Evolutionary conservation across 1,140 invertebrate genomes (phyloP).

Genomic region (Hyles vespertilio): DNA sequence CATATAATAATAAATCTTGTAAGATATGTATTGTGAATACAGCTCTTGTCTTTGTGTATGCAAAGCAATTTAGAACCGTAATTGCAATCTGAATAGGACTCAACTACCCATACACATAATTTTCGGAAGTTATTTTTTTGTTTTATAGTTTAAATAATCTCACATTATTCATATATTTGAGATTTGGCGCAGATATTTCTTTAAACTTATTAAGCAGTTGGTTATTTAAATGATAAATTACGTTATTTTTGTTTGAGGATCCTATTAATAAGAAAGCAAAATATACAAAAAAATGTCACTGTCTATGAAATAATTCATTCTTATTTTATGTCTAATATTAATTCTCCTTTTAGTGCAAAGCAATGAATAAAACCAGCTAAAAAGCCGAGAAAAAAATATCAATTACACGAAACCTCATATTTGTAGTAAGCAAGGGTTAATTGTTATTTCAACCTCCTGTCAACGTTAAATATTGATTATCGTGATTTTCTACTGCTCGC

Average conservation of each 20-base stretch:
- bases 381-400: conserved; percentile 20
- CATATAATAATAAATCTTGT: conserved; percentile 4
- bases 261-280: too few species aligned
- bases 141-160: too few species aligned
- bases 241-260: too few species aligned
- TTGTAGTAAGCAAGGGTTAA: conserved; percentile 17
- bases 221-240: too few species aligned
- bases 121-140: too few species aligned
- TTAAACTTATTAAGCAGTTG: too few species aligned
- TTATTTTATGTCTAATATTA: too few species aligned
- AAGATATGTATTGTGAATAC: background rate
- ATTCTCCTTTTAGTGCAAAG: conserved; percentile 7
- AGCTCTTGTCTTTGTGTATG: background rate
- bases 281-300: too few species aligned
- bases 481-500: background rate
- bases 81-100: background rate
- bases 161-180: too few species aligned
- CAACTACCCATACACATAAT: too few species aligned
- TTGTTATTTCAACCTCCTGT: conserved; percentile 12
- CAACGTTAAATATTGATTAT: conserved; percentile 24
- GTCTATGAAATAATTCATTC: too few species aligned
- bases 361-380: conserved; percentile 20
- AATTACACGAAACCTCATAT: conserved; percentile 20
- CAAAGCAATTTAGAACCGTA: background rate
- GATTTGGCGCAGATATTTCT: too few species aligned